These are phyloP conservation scores for Brachionus sp. DNA, from an alignment of 1,140 invertebrate species.

Conservation along the genomic window DNA sequence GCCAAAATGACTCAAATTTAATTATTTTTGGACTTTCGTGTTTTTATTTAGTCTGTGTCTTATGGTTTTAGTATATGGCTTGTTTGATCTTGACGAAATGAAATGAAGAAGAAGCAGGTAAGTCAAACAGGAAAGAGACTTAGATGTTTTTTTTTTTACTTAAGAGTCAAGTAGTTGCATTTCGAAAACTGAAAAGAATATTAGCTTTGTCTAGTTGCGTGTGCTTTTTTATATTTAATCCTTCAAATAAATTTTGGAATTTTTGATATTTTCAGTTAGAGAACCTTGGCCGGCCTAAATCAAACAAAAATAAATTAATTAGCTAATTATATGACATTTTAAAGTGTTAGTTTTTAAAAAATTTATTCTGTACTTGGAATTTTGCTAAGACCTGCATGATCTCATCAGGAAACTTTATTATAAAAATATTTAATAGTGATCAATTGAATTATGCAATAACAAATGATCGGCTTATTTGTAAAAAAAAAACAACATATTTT, in stretches of 20 bases:
- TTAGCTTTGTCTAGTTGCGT: neutral
- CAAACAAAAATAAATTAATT: conserved; percentile 3
- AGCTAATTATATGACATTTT: neutral
- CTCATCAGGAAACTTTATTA: neutral
- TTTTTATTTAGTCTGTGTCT: conserved; percentile 25
- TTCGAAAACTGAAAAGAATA: conserved; percentile 40
- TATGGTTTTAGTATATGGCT: neutral
- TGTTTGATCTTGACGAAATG: conserved; percentile 1
- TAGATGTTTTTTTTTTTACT: conserved; percentile 28
- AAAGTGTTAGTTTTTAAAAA: neutral
- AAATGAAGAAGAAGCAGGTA: conserved; percentile 30
- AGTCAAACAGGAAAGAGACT: conserved; percentile 27
- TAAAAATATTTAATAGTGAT: neutral
- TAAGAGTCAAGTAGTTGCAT: conserved; percentile 38
- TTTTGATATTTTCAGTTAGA: neutral
- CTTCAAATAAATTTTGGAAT: conserved; percentile 29
- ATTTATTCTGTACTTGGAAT: neutral
- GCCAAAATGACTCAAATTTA: neutral
- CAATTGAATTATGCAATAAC: neutral
- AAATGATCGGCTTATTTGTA: neutral
- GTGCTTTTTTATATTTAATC: conserved; percentile 36
- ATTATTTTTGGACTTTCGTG: neutral
- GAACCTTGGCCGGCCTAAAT: neutral
- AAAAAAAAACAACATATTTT: no score
- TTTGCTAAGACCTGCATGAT: neutral